Evolutionary conservation across 2,113 vertebrate species (phyloP).

Genomic region (Campylomormyrus numenius): DNA sequence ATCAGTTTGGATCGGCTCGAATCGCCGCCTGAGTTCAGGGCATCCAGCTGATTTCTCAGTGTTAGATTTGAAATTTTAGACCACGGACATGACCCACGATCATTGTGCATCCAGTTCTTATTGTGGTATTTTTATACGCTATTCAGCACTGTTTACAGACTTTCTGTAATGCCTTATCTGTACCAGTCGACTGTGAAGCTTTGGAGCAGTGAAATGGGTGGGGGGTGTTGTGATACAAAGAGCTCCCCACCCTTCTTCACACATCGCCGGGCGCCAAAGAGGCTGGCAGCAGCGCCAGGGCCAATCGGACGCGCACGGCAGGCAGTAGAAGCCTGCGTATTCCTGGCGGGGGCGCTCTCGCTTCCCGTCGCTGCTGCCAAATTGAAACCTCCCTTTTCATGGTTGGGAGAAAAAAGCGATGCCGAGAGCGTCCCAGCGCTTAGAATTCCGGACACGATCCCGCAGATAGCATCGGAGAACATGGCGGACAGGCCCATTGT

Average conservation of each 20-base stretch:
- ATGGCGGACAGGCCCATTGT: background rate
- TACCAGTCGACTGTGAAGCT: background rate
- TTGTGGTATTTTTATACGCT: too few relatives aligned
- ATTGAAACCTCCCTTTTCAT: background rate
- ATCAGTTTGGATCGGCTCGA: background rate
- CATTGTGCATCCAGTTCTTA: background rate
- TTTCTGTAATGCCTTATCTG: background rate
- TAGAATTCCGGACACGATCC: background rate
- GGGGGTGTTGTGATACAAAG: background rate
- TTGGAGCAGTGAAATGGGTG: background rate
- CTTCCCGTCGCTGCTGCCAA: background rate
- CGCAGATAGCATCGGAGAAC: background rate
- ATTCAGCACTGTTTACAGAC: background rate
- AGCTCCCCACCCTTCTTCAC: background rate
- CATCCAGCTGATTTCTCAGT: background rate
- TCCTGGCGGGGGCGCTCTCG: background rate
- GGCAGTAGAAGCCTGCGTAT: background rate
- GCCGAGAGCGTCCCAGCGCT: background rate
- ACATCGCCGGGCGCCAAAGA: background rate
- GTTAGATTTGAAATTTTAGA: background rate
- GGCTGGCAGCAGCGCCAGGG: background rate
- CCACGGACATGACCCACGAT: background rate
- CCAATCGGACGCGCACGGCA: background rate
- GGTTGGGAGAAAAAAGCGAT: background rate
- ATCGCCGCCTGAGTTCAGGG: background rate